Evolutionary conservation across 2,113 vertebrate genomes (phyloP), one percentile per base, ranked within the genome.

Genomic region (Seriola dumerili): DNA sequence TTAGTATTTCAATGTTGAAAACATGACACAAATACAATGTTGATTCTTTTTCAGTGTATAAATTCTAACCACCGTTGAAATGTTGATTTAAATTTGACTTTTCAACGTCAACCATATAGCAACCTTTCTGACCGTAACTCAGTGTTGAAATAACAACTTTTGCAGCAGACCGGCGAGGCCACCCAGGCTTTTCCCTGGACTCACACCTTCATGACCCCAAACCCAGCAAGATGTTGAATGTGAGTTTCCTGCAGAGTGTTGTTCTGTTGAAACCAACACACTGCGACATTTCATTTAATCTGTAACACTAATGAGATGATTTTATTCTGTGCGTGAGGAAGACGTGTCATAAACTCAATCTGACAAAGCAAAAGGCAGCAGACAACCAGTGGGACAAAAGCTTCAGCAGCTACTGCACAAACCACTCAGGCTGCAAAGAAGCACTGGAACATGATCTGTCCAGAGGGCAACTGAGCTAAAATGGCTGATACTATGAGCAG

Each of bases 361-460:
- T 13, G 64, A 74, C 4, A 8, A 29, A 61, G 55, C 25, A 50
- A 52, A 34, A 2, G 13, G 34, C 63, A 65, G 54, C 29, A n/a
- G 14, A 46, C 65, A 73, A 11, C 5, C 36, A 17, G 11, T 16
- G 21, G 11, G 4, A 16, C 72, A n/a, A 29, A n/a, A 36, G 66
- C 50, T 69, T n/a, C 12, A 59, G 3, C 48, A 38, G 16, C 5
- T 46, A 4, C 29, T 66, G 46, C 23, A 78, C 34, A 67, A 79
- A 74, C 1, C 69, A 54, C 46, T 72, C 32, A 64, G 76, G 42
- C 42, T 46, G 14, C 38, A 76, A 76, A 79, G 76, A 87, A 73
- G 69, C 73, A 13, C 14, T 68, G 46, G 8, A 79, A 63, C 23
- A 72, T 8, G 70, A 89, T 19, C 14, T 1, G 67, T 25, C 36